Evolutionary conservation across 2,888 invertebrate genomes (phyloP).

Genomic region (Hyposoter didymator): DNA sequence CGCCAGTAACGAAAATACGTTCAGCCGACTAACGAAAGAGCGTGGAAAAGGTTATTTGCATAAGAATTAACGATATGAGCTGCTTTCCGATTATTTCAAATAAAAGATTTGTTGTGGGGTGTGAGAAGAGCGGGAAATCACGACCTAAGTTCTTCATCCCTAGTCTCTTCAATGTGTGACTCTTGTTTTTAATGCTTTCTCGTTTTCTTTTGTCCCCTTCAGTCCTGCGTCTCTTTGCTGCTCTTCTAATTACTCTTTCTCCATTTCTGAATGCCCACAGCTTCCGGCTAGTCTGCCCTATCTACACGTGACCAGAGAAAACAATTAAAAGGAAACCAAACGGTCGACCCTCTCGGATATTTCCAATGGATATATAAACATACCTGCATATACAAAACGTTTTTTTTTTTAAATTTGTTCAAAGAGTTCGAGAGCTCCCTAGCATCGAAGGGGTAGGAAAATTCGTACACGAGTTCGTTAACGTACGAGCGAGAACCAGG

Average conservation of each 20-base stretch:
- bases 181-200: not conserved
- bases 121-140: conserved; percentile 44
- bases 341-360: conserved; percentile 52
- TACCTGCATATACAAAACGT: not conserved
- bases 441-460: conserved; percentile 52
- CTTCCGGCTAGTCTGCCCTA: conserved; percentile 28
- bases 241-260: conserved; percentile 63
- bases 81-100: conserved; percentile 3
- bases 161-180: conserved; percentile 1
- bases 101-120: not conserved
- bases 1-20: not conserved
- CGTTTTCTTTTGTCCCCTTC: not conserved
- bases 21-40: not conserved
- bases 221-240: conserved; percentile 41
- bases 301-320: conserved; percentile 67
- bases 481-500: conserved; percentile 65
- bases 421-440: conserved; percentile 28
- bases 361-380: conserved; percentile 27
- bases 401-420: conserved; percentile 7
- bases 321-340: conserved; percentile 65
- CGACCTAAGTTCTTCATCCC: conserved; percentile 53
- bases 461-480: conserved; percentile 66
- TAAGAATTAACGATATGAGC: conserved; percentile 11
- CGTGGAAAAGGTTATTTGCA: not conserved
- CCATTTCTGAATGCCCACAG: conserved; percentile 1